phyloP scores from a whole-genome alignment of 1,140 invertebrate species.

The Drosophila miranda region DNA sequence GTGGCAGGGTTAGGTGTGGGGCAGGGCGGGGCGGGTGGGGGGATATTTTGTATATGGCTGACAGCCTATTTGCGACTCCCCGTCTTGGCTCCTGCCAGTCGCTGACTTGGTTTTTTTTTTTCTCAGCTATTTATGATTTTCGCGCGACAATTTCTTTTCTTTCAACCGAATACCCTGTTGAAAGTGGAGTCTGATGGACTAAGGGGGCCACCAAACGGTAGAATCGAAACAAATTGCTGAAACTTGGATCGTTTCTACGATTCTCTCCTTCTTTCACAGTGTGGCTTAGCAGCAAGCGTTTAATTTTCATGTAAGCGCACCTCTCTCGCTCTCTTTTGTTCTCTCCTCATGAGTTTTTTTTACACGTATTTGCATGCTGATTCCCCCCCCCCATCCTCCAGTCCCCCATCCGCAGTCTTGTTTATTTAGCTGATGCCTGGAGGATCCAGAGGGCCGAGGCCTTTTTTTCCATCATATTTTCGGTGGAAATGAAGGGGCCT shows the following conservation, averaged over 20 bases:
- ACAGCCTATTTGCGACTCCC: constrained; percentile 68
- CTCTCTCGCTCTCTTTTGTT: too few species aligned
- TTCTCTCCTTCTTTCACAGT: too few species aligned
- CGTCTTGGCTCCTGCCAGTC: constrained; percentile 65
- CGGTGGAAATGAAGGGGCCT: constrained; percentile 1
- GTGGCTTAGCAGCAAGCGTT: background rate
- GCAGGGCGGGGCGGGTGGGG: background rate
- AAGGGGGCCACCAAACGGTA: background rate
- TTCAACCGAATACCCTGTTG: constrained; percentile 30
- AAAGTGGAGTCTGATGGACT: background rate
- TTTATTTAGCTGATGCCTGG: constrained; percentile 53
- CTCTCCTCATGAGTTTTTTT: background rate
- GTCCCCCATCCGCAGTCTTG: constrained; percentile 63
- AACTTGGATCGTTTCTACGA: too few species aligned
- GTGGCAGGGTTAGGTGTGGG: constrained; percentile 1
- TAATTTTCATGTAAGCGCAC: background rate
- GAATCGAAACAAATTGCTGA: too few species aligned
- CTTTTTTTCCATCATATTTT: constrained; percentile 5
- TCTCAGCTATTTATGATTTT: constrained; percentile 75
- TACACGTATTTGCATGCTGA: constrained; percentile 67
- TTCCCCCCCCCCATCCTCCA: constrained; percentile 50
- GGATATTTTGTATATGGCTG: constrained; percentile 56
- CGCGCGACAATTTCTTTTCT: constrained; percentile 33
- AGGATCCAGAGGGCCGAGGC: constrained; percentile 2
- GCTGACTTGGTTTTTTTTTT: constrained; percentile 60